Evolutionary conservation across 2,113 vertebrate genomes (phyloP), one percentile per base, ranked within the genome.

Genomic region (Benitochromis conjunctus): DNA sequence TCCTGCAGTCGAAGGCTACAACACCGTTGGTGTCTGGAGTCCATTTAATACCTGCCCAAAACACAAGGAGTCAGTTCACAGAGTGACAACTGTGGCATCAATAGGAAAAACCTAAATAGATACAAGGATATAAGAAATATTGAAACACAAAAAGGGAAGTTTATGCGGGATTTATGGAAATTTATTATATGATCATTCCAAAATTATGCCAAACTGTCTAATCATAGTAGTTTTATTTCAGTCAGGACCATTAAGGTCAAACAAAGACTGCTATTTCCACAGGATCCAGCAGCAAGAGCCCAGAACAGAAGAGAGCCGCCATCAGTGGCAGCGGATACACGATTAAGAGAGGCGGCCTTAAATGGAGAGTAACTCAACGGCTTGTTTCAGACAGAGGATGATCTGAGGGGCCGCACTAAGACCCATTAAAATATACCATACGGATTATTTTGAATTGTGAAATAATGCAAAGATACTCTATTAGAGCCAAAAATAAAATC

Each of bases 1-100:
- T 99, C 81, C 99, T 96, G 95, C 99, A 99, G 94, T 99, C 99
- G 0, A 99, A 99, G 9, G 98, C 94, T 38, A 98, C 97, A 77
- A 99, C 99, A 38, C 98, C 98, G 0, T 99, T 99, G 46, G 97
- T 90, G 90, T 99, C 99, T 29, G 98, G 98, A 4, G 95, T 96
- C 99, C 98, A 99, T 92, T 98, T 99, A 90, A 99, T 99, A 57
- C 98, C 98, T 99, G 89, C 53, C 0, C 60, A 12, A 77, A n/a
- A 80, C 19, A 79, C 26, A 57, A 3, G 10, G 4, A 31, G 29
- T 2, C 11, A 29, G 7, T 41, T 69, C 9, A 80, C 6, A 83
- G 13, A 18, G 31, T 19, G 29, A 34, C 29, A 34, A 4, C 26
- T 26, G 21, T 71, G 38, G 9, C 43, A 10, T 26, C 64, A 46